Evolutionary conservation across 2,113 vertebrate species (phyloP).

Genomic region (Mungos mungo): DNA sequence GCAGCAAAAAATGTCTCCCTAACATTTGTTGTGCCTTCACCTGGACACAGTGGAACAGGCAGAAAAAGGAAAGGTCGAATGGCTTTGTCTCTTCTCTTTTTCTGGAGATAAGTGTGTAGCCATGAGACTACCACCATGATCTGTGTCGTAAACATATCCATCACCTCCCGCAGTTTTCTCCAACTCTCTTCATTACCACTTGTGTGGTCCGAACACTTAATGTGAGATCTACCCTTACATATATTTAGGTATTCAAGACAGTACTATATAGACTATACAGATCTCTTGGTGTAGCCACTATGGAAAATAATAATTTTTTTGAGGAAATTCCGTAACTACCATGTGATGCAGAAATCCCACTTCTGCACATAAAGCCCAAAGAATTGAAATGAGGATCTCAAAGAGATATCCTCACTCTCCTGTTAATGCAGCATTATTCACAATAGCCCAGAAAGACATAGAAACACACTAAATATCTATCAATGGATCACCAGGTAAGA

Average conservation of each 20-base stretch:
- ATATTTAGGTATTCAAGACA: background rate
- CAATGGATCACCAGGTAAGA: background rate
- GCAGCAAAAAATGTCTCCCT: background rate
- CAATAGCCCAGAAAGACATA: background rate
- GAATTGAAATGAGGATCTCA: background rate
- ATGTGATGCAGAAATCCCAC: background rate
- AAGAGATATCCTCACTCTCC: background rate
- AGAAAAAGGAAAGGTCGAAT: background rate
- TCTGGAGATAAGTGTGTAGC: no score
- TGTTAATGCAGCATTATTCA: background rate
- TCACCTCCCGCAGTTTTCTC: background rate
- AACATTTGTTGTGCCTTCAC: background rate
- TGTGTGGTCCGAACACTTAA: background rate
- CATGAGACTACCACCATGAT: background rate
- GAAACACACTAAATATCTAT: background rate
- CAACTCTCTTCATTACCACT: background rate
- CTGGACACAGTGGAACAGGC: background rate
- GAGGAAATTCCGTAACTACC: background rate
- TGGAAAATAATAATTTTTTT: background rate
- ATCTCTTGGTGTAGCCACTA: background rate
- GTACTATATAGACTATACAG: background rate
- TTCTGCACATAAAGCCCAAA: background rate
- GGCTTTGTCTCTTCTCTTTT: background rate
- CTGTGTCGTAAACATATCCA: background rate
- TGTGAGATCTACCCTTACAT: background rate